A percentile compares a stretch with the other conserved stretches of the same genome.
These are phyloP conservation scores for Ammodytes dubius DNA, from an alignment of 2,113 vertebrate genomes.

Conservation along the genomic window DNA sequence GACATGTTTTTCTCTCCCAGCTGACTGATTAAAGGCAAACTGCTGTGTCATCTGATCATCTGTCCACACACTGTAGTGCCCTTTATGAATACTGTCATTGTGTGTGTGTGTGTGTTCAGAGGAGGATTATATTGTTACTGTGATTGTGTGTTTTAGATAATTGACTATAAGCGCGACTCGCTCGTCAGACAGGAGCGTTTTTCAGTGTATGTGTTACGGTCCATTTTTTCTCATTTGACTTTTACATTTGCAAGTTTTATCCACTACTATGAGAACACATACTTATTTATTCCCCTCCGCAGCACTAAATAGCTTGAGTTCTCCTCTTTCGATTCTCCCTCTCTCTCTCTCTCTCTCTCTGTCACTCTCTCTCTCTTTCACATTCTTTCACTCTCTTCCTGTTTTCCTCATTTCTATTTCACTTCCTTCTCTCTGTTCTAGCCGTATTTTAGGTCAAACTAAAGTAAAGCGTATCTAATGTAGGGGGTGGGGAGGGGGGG, in stretches of 20 bases:
- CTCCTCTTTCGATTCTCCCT: too few species aligned
- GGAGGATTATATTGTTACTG: neutral
- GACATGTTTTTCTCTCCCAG: constrained; percentile 37
- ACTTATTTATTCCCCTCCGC: constrained; percentile 6
- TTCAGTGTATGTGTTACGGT: neutral
- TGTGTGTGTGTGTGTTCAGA: neutral
- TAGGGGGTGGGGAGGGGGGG: neutral
- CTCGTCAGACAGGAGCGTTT: neutral
- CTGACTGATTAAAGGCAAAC: constrained; percentile 32
- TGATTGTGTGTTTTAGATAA: constrained; percentile 21
- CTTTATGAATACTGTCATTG: constrained; percentile 19
- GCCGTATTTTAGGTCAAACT: constrained; percentile 42
- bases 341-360: neutral
- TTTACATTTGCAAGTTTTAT: constrained; percentile 18
- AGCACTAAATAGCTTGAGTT: neutral
- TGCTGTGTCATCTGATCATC: constrained; percentile 7
- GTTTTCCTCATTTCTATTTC: constrained; percentile 66
- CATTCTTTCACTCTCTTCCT: constrained; percentile 61
- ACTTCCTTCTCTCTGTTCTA: constrained; percentile 83
- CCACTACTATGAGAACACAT: constrained; percentile 8
- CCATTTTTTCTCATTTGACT: constrained; percentile 11
- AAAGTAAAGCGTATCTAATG: constrained; percentile 50
- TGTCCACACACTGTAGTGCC: constrained; percentile 10
- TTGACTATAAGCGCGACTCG: neutral
- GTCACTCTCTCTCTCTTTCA: constrained; percentile 31